Base-by-base conservation (phyloP, 2,888 invertebrate species). In the Agonopterix heracliana region DNA sequence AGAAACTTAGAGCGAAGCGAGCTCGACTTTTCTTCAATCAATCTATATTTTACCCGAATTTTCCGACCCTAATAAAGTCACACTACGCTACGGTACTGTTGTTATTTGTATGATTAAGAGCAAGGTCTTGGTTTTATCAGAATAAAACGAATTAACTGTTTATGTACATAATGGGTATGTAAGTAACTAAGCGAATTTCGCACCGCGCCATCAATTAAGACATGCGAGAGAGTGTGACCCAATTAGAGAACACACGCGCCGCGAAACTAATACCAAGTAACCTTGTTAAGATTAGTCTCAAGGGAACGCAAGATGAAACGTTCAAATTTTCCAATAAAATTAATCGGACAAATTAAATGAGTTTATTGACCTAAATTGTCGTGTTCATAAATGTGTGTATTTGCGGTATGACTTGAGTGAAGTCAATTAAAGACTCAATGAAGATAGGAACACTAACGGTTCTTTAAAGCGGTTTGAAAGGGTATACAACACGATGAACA, bases 131-230 rank as follows among this genome's bases (percentile, higher is more conserved):
- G 7, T 5, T 26, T 26, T 26, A 26, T 26, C 7, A 26, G 26
- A 26, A 26, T 26, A 26, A 26, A 26, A 26, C 26, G 5, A 26
- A 26, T 26, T 26, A 5, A 26, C 26, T 26, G 26, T 26, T 26
- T 26, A 26, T 26, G 1, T 26, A 26, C 26, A 26, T 26, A 26
- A 26, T 26, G 5, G 26, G 26, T 26, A 26, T 26, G 26, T 26
- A 26, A 26, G 26, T 26, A 26, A 26, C 26, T 26, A 1, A 56
- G 59, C 53, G 59, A 60, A 72, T 75, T 74, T 70, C 68, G 63
- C 65, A 70, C 68, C 71, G 69, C 68, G 65, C 66, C 72, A 77
- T 81, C 81, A 82, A 82, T 83, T 83, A 79, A 68, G 61, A 54
- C 60, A 57, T 49, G 62, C 52, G 48, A 48, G 51, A 51, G 63